Percentiles rank a stretch among this genome's conserved stretches.
Conservation (phyloP, 1,140 invertebrate species). For the Palaemon carinicauda region DNA sequence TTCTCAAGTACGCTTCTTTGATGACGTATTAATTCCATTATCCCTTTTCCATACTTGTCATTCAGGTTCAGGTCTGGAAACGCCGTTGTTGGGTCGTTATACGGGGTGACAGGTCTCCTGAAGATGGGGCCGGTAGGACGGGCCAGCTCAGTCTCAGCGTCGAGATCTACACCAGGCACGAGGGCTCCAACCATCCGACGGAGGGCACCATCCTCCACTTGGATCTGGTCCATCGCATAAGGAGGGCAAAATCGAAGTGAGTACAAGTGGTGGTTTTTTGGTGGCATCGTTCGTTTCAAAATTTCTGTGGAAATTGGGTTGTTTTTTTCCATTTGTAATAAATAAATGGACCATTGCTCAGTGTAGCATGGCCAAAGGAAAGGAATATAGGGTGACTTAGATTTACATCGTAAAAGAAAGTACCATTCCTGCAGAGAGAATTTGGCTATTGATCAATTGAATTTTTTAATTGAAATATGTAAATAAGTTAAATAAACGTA, state of each 20-base stretch:
- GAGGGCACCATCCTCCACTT: constrained; percentile 58
- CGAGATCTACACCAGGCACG: constrained; percentile 58
- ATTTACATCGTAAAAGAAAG: too few relatives aligned
- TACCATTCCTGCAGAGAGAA: too few relatives aligned
- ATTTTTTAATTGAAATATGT: too few relatives aligned
- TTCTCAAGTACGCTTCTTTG: too few relatives aligned
- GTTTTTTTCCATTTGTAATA: too few relatives aligned
- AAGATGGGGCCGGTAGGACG: constrained; percentile 21
- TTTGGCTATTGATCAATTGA: too few relatives aligned
- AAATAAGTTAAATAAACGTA: too few relatives aligned
- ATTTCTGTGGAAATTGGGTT: background rate
- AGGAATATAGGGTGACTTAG: too few relatives aligned
- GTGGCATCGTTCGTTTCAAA: too few relatives aligned
- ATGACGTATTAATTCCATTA: background rate
- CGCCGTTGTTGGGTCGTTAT: constrained; percentile 56
- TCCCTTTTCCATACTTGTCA: background rate
- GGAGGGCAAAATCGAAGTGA: constrained; percentile 58
- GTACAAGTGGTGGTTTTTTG: too few relatives aligned
- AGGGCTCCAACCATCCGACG: constrained; percentile 54
- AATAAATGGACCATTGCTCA: too few relatives aligned
- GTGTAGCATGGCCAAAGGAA: too few relatives aligned
- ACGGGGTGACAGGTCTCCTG: constrained; percentile 51
- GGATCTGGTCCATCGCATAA: constrained; percentile 57
- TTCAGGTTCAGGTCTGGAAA: constrained; percentile 59
- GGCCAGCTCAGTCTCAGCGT: constrained; percentile 52